Evolutionary conservation across 92 coral and sea anemone genomes (phyloP).

Genomic region (Phenganax subtilis): DNA sequence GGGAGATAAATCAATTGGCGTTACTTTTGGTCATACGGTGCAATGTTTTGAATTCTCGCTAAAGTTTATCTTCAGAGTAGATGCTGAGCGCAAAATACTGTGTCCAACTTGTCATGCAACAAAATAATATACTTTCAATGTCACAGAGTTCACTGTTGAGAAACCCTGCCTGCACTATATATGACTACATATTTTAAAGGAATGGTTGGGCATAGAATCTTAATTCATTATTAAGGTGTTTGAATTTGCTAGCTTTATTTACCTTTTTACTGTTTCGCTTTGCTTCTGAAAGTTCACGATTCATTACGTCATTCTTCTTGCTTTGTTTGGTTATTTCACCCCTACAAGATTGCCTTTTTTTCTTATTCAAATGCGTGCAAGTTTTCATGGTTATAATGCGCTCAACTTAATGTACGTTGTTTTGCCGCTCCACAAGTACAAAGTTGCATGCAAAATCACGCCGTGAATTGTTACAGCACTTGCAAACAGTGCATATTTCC

Average conservation of each 20-base stretch:
- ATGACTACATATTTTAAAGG: too few relatives aligned
- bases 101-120: too few relatives aligned
- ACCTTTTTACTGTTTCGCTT: constrained; percentile 70
- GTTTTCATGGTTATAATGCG: neutral
- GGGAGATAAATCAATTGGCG: too few relatives aligned
- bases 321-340: constrained; percentile 74
- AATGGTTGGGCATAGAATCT: neutral
- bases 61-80: too few relatives aligned
- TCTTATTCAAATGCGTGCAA: neutral
- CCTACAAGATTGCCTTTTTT: constrained; percentile 30
- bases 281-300: constrained; percentile 62
- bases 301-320: constrained; percentile 72
- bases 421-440: neutral
- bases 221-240: neutral
- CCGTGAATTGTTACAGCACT: neutral
- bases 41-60: too few relatives aligned
- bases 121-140: too few relatives aligned
- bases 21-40: too few relatives aligned
- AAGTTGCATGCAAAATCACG: neutral
- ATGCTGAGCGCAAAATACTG: too few relatives aligned
- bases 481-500: too few relatives aligned
- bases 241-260: neutral
- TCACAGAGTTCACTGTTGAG: too few relatives aligned
- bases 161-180: too few relatives aligned
- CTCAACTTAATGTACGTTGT: too few relatives aligned